Base-by-base conservation (phyloP, 2,888 invertebrate species). In the Catocala nupta region DNA sequence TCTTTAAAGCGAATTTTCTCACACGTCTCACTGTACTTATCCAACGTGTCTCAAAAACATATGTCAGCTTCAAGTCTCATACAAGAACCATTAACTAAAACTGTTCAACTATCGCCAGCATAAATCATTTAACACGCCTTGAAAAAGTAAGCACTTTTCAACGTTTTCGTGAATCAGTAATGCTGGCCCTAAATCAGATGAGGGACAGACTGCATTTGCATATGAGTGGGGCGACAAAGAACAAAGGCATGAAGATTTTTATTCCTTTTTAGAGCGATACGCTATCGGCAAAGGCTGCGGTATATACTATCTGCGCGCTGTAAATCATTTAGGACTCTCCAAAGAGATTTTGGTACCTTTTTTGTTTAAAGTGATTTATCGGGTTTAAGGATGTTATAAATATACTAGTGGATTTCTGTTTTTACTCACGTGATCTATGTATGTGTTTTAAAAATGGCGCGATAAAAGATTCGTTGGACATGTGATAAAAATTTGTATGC, bases 181-280 rank as follows among this genome's bases (percentile, higher is more conserved):
- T 88, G 86, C 82, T 82, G 81, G 79, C 82, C 78, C 85, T 93
- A 94, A 93, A 93, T 93, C 93, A 92, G 82, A 63, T 79, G 71
- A 63, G 78, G 81, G 84, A 79, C 83, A 80, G 76, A 69, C 80
- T 78, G 75, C 84, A 93, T 94, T 94, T 93, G 88, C 93, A 93
- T 94, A 89, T 84, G 88, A 88, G 85, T 86, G 85, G 88, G 89
- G 91, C 90, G 92, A 92, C 90, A 90, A 91, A 90, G 93, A 92
- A 93, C 93, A 93, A 93, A 92, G 91, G 89, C 74, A 70, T 65
- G 60, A 12, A 47, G 34, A 77, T 79, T 80, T 74, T 77, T 75
- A 73, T 75, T 78, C 62, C 65, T 78, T 86, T 85, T 82, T 80
- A 72, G 76, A 73, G 84, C 84, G 89, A 89, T 88, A 87, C 84